Conservation (phyloP, 1,140 invertebrate species). For the Orchesella cincta region DNA sequence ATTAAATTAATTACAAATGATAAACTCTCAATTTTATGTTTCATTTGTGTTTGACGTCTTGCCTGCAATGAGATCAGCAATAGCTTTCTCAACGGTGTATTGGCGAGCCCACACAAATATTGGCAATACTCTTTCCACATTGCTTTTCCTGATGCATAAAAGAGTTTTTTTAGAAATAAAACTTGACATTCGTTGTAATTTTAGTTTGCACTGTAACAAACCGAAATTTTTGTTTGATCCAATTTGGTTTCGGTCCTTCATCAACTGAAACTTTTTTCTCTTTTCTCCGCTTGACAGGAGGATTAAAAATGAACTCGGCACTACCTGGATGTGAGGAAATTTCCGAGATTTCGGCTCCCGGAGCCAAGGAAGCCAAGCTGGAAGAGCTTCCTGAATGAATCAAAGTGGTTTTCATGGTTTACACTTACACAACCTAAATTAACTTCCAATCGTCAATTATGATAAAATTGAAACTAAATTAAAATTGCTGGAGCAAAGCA, state of each 20-base stretch:
- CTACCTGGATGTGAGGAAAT: background rate
- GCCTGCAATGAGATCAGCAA: slow-evolving; percentile 78
- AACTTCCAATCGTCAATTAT: no score
- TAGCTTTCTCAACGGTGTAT: slow-evolving; percentile 70
- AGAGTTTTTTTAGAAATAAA: no score
- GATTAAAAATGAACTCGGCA: slow-evolving; percentile 10
- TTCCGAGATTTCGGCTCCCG: background rate
- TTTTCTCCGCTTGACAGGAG: background rate
- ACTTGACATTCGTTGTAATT: background rate
- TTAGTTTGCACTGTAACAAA: background rate
- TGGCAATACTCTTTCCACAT: slow-evolving; percentile 59
- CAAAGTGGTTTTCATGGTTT: slow-evolving; percentile 42
- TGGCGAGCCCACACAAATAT: slow-evolving; percentile 71
- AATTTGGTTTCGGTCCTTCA: background rate
- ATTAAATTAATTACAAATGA: no score
- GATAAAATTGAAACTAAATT: no score
- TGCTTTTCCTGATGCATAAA: slow-evolving; percentile 43
- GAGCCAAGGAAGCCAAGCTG: slow-evolving; percentile 1
- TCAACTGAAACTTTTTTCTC: background rate
- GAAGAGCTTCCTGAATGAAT: slow-evolving; percentile 43
- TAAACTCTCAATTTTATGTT: no score
- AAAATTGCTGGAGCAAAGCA: no score
- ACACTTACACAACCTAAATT: no score
- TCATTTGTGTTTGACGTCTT: no score
- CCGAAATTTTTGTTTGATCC: slow-evolving; percentile 30